These are phyloP conservation scores for Theropithecus gelada DNA, from an alignment of 2,113 vertebrate species.

Conservation along the genomic window DNA sequence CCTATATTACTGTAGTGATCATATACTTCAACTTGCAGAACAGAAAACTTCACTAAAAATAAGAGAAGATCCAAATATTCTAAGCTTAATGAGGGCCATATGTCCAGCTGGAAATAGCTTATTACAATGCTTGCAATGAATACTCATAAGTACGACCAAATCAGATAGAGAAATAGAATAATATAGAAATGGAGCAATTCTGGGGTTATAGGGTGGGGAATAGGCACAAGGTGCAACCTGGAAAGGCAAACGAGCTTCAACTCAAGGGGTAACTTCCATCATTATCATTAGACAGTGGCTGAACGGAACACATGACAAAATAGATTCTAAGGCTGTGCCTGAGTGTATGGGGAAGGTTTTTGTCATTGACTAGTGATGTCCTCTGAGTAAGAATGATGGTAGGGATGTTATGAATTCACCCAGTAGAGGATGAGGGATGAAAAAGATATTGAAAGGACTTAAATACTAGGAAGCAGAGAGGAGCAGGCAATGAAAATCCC, in stretches of 20 bases:
- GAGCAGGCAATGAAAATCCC: background rate
- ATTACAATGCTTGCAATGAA: background rate
- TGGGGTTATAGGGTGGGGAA: background rate
- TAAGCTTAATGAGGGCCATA: background rate
- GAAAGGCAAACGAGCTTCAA: background rate
- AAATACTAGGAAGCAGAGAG: background rate
- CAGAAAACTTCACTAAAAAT: background rate
- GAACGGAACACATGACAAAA: too few species aligned
- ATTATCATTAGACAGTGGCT: background rate
- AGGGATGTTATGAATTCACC: background rate
- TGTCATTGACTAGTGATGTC: background rate
- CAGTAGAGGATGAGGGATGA: background rate
- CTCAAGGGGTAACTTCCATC: too few species aligned
- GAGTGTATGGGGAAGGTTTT: background rate
- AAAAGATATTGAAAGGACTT: background rate
- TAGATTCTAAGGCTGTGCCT: background rate
- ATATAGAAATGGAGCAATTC: background rate
- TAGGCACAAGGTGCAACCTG: background rate
- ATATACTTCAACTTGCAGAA: background rate
- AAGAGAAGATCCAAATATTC: background rate
- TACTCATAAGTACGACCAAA: background rate
- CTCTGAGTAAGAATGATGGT: background rate
- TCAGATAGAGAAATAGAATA: background rate
- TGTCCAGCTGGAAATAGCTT: background rate
- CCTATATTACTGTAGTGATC: background rate